Evolutionary conservation across 2,797 vertebrate species (phyloP), one percentile per base, ranked within the genome.

Genomic region (Anguilla marmorata): DNA sequence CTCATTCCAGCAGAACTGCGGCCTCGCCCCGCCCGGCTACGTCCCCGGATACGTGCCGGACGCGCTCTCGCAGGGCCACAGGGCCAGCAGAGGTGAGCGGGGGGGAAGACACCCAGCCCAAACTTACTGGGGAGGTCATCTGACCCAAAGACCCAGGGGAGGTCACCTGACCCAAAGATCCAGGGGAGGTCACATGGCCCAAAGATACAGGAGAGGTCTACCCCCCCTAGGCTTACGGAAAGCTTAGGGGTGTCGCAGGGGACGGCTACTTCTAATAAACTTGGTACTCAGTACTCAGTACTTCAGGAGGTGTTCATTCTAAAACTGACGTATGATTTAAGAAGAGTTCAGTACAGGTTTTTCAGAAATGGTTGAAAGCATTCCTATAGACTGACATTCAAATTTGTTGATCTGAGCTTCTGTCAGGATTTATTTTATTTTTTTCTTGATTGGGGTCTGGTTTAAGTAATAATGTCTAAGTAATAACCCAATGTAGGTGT

Each of bases 51-150:
- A n/a, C 74, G 24, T 21, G 74, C 74, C 74, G 14, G 74, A 79
- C 16, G 2, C 33, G 11, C 37, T 98, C 88, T 95, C 94, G 50
- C 96, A 84, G 87, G 96, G 88, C 76, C 92, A 95, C 93, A 95
- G 96, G 94, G 93, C 96, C 90, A 97, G 93, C 87, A 96, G 96
- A 97, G 97, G 97, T 97, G 93, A 90, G 93, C 86, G 12, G 56
- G 50, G 21, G 74, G 27, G 48, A 14, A 58, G 69, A 56, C 60
- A 1, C 54, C 33, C 48, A 12, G 21, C 52, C 37, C 74, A 45
- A 41, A 41, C 6, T 6, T 41, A 27, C 33, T 45, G 74, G 74
- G 74, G 74, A 21, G 74, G 74, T 79, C 33, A 79, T 2, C 3
- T 45, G 74, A 45, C 33, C 74, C 74, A 41, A 79, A 79, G 33